Percentiles rank a stretch among this genome's conserved stretches.
These are phyloP conservation scores for Phenganax marumi DNA, from an alignment of 92 coral and sea anemone genomes.

Conservation along the genomic window DNA sequence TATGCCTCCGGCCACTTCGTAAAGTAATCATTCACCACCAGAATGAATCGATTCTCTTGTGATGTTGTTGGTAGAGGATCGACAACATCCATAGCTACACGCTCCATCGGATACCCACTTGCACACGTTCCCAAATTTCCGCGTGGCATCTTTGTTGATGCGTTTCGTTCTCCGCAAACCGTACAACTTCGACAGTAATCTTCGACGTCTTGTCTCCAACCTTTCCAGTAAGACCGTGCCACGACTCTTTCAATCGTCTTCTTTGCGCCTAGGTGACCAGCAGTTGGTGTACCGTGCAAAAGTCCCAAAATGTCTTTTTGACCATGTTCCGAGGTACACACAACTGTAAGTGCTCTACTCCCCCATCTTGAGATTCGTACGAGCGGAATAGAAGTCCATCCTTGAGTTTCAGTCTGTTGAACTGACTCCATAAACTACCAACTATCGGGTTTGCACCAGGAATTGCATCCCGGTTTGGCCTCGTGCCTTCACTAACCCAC, in stretches of 20 bases:
- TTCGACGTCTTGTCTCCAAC: constrained; percentile 29
- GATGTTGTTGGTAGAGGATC: constrained; percentile 10
- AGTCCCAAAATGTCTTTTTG: not conserved
- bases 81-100: constrained; percentile 7
- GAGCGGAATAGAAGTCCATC: not conserved
- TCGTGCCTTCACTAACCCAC: not conserved
- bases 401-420: not conserved
- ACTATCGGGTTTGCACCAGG: not conserved
- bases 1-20: constrained; percentile 21
- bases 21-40: constrained; percentile 4
- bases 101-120: constrained; percentile 26
- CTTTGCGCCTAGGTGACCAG: constrained; percentile 49
- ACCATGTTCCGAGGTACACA: not conserved
- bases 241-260: constrained; percentile 32
- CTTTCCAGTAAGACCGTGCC: constrained; percentile 38
- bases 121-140: not conserved
- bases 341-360: not conserved
- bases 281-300: constrained; percentile 33
- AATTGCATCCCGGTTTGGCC: not conserved
- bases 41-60: not conserved
- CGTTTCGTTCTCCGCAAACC: constrained; percentile 13
- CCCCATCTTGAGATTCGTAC: not conserved
- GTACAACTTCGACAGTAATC: constrained; percentile 31
- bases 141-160: not conserved
- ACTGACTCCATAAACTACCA: not conserved